Evolutionary conservation across 2,113 vertebrate species (phyloP), one percentile per base, ranked within the genome.

Genomic region (Pterocles burchelli): DNA sequence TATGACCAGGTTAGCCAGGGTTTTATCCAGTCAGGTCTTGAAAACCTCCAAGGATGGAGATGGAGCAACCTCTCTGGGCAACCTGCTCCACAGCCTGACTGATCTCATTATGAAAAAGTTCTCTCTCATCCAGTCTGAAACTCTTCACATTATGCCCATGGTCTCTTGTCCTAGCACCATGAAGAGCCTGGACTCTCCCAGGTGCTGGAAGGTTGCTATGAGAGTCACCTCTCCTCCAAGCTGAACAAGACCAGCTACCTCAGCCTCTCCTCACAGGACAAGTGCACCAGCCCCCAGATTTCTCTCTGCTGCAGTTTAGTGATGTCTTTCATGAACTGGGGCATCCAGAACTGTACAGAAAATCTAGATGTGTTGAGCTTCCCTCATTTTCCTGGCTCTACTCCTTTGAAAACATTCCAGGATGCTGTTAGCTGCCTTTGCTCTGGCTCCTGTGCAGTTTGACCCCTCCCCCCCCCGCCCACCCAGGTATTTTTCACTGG

Each of bases 391-490:
- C 26, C 58, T 67, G 71, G 15, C 31, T 89, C 66, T 88, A 29
- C 36, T 92, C 22, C 65, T 71, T 19, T 61, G 46, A 88, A 52
- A 70, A 41, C 8, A 77, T 28, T 38, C 20, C 43, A 58, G 33
- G 45, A 76, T 71, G 24, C 51, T 58, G 24, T 25, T 45, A 20
- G 28, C 20, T 9, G 0, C 0, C 62, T 70, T 54, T 76, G 57
- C 22, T 55, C 26, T 76, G 43, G 21, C 49, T 36, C 55, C 22
- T 12, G 3, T 18, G 26, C 41, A 74, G n/a, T 24, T 74, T 26
- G 15, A n/a, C 5, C 1, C 4, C n/a, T n/a, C 3, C 2, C 5
- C 38, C 11, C 3, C 2, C 6, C 12, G 16, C 14, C 8, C 24
- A 77, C 10, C 13, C 20, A 72, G 6, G 6, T 31, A 24, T 16